Conservation (phyloP, 2,113 vertebrate species). For the Tenrec ecaudatus region DNA sequence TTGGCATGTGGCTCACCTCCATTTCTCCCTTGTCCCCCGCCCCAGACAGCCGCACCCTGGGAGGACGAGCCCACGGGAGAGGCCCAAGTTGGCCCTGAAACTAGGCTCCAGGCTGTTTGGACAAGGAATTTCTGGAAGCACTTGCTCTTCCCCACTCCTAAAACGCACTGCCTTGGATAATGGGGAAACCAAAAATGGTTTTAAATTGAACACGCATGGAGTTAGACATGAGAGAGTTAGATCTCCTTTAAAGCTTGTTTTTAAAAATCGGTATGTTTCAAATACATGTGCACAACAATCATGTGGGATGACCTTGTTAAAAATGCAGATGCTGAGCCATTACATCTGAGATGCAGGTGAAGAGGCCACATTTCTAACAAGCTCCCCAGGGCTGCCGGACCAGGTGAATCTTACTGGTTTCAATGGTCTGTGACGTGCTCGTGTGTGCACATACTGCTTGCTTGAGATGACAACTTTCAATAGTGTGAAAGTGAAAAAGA, state of each 20-base stretch:
- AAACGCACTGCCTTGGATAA: neutral
- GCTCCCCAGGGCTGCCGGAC: neutral
- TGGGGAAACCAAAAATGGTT: neutral
- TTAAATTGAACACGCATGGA: slow-evolving; percentile 16
- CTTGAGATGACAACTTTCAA: neutral
- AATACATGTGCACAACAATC: neutral
- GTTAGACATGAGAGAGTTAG: neutral
- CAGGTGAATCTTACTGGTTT: neutral
- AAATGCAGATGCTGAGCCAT: neutral
- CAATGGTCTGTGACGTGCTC: neutral
- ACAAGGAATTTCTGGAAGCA: slow-evolving; percentile 12
- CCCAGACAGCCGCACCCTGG: neutral
- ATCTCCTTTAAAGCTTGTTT: slow-evolving; percentile 8
- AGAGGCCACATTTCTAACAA: neutral
- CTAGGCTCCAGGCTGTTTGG: neutral
- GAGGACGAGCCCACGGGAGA: neutral
- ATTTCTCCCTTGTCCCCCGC: neutral
- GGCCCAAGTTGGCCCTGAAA: neutral
- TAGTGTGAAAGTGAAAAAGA: neutral
- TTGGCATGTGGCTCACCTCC: neutral
- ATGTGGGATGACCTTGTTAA: neutral
- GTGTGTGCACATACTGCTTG: neutral
- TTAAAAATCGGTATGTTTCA: slow-evolving; percentile 22
- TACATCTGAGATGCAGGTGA: neutral
- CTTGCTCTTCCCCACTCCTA: slow-evolving; percentile 4